Conservation (phyloP, 1,140 invertebrate genomes). For the Drosophila lacteicornis region DNA sequence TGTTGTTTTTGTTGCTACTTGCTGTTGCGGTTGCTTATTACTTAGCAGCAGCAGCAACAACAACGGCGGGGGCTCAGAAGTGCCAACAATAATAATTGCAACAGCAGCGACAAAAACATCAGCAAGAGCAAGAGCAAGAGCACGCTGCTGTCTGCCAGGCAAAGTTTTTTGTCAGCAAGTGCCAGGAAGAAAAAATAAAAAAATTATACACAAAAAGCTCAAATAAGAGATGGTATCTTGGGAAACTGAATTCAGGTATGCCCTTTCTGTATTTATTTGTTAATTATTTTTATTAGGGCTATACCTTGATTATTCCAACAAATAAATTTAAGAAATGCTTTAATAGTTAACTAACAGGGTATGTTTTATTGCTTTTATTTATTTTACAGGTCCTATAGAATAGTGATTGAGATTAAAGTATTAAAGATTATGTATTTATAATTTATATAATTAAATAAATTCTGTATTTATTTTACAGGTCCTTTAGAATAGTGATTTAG, state of each 20-base stretch:
- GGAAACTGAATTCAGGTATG: background rate
- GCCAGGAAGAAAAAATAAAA: conserved; percentile 36
- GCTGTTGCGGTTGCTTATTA: conserved; percentile 69
- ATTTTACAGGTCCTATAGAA: background rate
- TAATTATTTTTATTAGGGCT: background rate
- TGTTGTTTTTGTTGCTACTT: conserved; percentile 34
- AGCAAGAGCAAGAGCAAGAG: background rate
- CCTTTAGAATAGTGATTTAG: too few species aligned
- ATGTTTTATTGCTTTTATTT: background rate
- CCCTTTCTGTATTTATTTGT: background rate
- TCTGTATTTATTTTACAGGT: too few species aligned
- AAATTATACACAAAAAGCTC: background rate
- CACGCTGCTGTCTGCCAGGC: conserved; percentile 46
- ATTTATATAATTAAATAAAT: too few species aligned
- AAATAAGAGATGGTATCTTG: background rate
- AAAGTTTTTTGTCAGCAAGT: conserved; percentile 65
- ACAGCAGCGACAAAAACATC: conserved; percentile 63
- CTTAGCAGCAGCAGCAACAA: conserved; percentile 34
- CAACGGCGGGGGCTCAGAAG: conserved; percentile 39
- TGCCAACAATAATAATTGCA: conserved; percentile 79
- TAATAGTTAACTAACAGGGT: background rate
- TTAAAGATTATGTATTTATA: too few species aligned
- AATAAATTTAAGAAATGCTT: background rate
- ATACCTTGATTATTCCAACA: background rate
- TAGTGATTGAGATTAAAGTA: too few species aligned